phyloP scores from a whole-genome alignment of 2,113 vertebrate genomes.

The Hippocampus zosterae region DNA sequence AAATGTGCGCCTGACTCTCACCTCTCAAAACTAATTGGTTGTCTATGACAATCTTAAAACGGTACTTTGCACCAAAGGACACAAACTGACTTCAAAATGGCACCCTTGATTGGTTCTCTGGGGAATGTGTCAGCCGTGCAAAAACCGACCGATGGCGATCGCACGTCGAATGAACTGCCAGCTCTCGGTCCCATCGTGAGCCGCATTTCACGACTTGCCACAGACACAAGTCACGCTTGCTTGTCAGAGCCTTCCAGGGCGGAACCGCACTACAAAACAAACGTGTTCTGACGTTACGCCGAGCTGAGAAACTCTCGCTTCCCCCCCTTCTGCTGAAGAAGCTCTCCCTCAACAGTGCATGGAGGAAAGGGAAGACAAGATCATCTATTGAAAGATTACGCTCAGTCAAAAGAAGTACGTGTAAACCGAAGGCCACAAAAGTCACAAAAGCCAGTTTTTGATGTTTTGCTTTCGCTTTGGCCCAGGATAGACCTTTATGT shows the following conservation, averaged over 20 bases:
- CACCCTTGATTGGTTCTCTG: conserved; percentile 27
- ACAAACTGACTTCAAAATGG: conserved; percentile 29
- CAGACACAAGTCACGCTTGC: conserved; percentile 17
- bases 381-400: background rate
- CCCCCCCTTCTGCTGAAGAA: conserved; percentile 19
- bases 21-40: no score
- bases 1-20: no score
- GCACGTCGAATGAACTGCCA: conserved; percentile 40
- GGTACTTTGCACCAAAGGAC: conserved; percentile 27
- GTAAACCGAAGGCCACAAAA: no score
- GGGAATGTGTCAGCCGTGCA: conserved; percentile 36
- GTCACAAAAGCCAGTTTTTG: no score
- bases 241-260: conserved; percentile 33
- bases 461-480: no score
- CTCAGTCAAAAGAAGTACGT: no score
- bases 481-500: no score
- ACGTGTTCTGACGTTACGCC: conserved; percentile 40
- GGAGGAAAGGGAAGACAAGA: background rate
- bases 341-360: conserved; percentile 3
- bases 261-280: conserved; percentile 44
- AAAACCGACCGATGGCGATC: conserved; percentile 48
- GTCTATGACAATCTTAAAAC: background rate
- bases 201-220: conserved; percentile 22
- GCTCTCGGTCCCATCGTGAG: conserved; percentile 41
- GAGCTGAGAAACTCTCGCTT: conserved; percentile 22